Evolutionary conservation across 2,797 vertebrate genomes (phyloP).

Genomic region (Rhynchonycteris naso): DNA sequence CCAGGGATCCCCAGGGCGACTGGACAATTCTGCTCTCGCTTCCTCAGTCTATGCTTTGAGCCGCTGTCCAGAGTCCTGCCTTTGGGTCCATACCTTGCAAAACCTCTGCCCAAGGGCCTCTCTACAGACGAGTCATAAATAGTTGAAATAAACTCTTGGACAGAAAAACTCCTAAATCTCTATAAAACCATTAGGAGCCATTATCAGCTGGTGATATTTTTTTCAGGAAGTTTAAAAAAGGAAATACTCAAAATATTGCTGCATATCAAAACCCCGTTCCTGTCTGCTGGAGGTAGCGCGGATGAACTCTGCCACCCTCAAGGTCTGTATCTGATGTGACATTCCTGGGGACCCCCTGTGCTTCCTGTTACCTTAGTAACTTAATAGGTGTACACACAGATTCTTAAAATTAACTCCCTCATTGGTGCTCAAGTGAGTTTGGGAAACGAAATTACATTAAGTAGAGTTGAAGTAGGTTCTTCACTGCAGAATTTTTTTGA

Average conservation of each 20-base stretch:
- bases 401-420: background rate
- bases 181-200: background rate
- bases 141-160: background rate
- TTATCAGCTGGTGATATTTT: background rate
- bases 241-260: background rate
- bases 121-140: background rate
- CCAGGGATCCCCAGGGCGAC: rapidly evolving
- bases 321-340: rapidly evolving
- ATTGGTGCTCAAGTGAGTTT: background rate
- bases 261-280: background rate
- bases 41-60: no score
- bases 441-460: background rate
- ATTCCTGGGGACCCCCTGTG: rapidly evolving
- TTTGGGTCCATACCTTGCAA: background rate
- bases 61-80: rapidly evolving
- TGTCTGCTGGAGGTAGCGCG: rapidly evolving
- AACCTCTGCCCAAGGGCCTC: background rate
- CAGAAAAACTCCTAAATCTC: background rate
- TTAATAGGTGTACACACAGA: background rate
- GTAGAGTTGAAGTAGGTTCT: background rate
- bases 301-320: rapidly evolving
- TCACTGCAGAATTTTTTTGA: background rate
- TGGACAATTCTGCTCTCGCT: background rate
- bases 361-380: background rate
- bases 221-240: background rate